Conservation (phyloP, 2,797 vertebrate species). For the Pseudochirops cupreus region DNA sequence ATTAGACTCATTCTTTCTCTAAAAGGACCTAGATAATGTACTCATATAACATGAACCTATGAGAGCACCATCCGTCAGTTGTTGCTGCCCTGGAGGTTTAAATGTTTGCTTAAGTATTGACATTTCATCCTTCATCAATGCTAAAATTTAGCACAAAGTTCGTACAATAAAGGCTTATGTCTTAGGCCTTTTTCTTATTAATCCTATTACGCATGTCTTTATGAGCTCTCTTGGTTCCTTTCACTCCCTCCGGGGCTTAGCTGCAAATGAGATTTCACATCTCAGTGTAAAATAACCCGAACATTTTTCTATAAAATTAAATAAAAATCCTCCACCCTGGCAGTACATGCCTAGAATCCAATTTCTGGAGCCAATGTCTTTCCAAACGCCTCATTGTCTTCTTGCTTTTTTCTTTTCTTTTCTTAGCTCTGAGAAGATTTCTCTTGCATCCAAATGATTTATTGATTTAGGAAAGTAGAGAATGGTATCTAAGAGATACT, state of each 20-base stretch:
- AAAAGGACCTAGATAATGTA: constrained; percentile 12
- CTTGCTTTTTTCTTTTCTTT: constrained; percentile 66
- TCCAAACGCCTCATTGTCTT: constrained; percentile 80
- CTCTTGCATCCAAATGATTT: constrained; percentile 66
- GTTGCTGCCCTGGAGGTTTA: constrained; percentile 74
- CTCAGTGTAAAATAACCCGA: constrained; percentile 85
- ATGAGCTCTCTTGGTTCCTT: constrained; percentile 86
- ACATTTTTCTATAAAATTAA: constrained; percentile 87
- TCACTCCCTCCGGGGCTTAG: constrained; percentile 83
- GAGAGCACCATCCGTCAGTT: constrained; percentile 53
- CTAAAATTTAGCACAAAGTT: constrained; percentile 84
- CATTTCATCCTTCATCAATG: constrained; percentile 85
- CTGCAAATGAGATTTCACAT: constrained; percentile 87
- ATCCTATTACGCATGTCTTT: constrained; percentile 87
- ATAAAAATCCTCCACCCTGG: constrained; percentile 83
- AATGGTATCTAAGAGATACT: not conserved
- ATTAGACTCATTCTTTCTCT: not conserved
- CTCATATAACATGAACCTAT: constrained; percentile 36
- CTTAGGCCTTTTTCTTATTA: constrained; percentile 85
- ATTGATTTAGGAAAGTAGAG: constrained; percentile 13
- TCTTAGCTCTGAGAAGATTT: constrained; percentile 58
- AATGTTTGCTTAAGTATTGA: constrained; percentile 78
- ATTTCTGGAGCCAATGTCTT: constrained; percentile 81
- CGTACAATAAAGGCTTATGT: constrained; percentile 85
- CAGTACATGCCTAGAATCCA: constrained; percentile 84